These are phyloP conservation scores for Erebia aethiops DNA, from an alignment of 2,888 invertebrate genomes.

Conservation along the genomic window DNA sequence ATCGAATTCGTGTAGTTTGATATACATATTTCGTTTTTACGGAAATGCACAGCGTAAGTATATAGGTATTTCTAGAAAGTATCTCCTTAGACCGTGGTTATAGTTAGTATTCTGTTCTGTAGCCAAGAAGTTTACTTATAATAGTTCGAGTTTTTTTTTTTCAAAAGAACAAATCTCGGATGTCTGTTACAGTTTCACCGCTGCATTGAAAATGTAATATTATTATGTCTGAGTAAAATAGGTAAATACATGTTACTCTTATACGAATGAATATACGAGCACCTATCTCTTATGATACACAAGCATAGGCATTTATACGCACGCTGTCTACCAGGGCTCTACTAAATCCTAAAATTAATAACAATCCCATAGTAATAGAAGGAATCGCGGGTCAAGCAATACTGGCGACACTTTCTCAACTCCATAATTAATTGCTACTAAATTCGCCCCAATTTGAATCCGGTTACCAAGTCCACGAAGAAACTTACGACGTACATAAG, in stretches of 20 bases:
- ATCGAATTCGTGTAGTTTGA: no score
- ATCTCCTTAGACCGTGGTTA: no score
- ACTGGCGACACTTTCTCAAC: conserved; percentile 74
- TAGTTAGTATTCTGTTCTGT: no score
- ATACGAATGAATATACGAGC: neutral
- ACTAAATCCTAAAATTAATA: conserved; percentile 38
- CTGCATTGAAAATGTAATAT: no score
- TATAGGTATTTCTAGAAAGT: no score
- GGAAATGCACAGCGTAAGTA: no score
- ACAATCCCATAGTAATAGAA: conserved; percentile 56
- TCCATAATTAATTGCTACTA: conserved; percentile 83
- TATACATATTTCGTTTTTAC: no score
- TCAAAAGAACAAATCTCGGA: no score
- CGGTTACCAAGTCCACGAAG: conserved; percentile 81
- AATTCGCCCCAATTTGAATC: conserved; percentile 83
- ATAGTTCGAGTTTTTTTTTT: no score
- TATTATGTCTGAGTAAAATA: no score
- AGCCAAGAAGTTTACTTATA: no score
- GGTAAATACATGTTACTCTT: neutral
- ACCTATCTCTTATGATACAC: neutral
- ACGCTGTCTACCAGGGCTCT: neutral
- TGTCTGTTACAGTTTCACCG: no score
- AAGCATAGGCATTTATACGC: neutral
- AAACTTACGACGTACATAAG: conserved; percentile 83
- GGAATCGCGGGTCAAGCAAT: conserved; percentile 67